These are phyloP conservation scores for Mohoua ochrocephala DNA, from an alignment of 2,113 vertebrate species.

Conservation along the genomic window DNA sequence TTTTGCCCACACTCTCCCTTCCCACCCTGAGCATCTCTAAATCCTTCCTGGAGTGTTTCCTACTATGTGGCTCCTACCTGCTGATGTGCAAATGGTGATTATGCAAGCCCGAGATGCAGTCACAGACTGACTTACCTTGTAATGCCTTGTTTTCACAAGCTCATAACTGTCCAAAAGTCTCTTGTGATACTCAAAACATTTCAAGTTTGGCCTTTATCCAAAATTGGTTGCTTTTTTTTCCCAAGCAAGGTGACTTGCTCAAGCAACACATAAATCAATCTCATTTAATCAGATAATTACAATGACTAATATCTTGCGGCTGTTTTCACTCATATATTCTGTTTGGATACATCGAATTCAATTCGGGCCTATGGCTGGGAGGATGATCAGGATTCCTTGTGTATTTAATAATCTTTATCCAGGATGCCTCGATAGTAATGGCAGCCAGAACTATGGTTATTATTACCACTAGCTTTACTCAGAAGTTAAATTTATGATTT, in stretches of 20 bases:
- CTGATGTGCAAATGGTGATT: not conserved
- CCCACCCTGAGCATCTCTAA: not conserved
- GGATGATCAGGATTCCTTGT: not conserved
- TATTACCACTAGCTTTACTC: not conserved
- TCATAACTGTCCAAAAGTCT: not conserved
- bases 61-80: not conserved
- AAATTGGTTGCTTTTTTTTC: not conserved
- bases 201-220: not conserved
- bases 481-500: not conserved
- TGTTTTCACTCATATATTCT: not conserved
- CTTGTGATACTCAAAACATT: not conserved
- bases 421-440: not conserved
- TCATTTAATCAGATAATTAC: not conserved
- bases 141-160: conserved; percentile 9
- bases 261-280: not conserved
- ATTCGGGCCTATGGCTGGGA: not conserved
- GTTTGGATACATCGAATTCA: not conserved
- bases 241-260: not conserved
- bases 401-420: not conserved
- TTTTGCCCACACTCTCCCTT: not conserved
- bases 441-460: not conserved
- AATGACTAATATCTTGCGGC: not conserved
- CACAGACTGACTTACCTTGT: not conserved
- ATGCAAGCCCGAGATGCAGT: not conserved
- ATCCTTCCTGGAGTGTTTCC: not conserved